A percentile compares a stretch with the other conserved stretches of the same genome.
These are phyloP conservation scores for Pitangus sulphuratus DNA, from an alignment of 2,797 vertebrate species.

Conservation along the genomic window DNA sequence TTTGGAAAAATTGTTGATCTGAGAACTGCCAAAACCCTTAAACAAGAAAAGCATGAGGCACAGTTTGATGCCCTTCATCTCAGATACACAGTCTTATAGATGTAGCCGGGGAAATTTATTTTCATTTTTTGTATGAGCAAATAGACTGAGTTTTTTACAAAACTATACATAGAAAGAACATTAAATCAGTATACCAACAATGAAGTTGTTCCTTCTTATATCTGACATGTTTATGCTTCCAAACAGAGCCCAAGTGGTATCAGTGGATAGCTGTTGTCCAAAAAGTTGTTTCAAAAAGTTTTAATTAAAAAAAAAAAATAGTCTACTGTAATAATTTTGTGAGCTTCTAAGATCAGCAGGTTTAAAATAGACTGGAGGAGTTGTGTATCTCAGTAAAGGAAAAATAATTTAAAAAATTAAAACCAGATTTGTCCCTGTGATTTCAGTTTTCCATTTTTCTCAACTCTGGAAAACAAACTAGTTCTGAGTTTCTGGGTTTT, in stretches of 20 bases:
- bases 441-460: neutral
- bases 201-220: neutral
- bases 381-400: neutral
- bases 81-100: neutral
- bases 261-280: neutral
- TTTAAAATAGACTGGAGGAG: neutral
- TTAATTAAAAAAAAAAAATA: neutral
- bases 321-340: neutral
- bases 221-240: neutral
- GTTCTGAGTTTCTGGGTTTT: neutral
- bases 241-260: neutral
- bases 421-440: neutral
- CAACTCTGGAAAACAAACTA: neutral
- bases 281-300: neutral
- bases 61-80: neutral
- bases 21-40: neutral
- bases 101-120: neutral
- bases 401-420: neutral
- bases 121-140: neutral
- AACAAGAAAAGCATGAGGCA: neutral
- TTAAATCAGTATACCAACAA: neutral
- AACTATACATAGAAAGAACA: neutral
- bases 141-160: neutral
- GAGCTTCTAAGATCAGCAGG: neutral
- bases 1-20: neutral